Evolutionary conservation across 2,797 vertebrate species (phyloP).

Genomic region (Eulemur albifrons): DNA sequence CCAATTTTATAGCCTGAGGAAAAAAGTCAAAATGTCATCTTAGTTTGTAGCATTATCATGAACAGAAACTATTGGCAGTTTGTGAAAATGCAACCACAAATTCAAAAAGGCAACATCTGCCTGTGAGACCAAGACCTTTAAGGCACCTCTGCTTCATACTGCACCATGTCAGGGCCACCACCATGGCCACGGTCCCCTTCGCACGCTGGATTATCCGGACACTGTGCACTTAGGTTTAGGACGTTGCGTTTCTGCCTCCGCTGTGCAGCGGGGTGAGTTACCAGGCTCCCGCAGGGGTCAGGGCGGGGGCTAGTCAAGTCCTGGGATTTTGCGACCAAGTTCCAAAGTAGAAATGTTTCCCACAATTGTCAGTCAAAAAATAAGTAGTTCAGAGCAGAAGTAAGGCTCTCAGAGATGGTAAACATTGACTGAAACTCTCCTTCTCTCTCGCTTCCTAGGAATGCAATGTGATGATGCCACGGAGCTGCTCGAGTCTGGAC

Average conservation of each 20-base stretch:
- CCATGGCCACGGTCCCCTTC: neutral
- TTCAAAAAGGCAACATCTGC: neutral
- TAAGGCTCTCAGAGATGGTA: neutral
- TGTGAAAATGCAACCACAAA: neutral
- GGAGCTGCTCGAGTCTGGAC: neutral
- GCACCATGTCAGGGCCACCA: too few species aligned
- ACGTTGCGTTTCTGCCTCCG: neutral
- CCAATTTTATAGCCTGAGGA: constrained; percentile 84
- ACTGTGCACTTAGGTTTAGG: neutral
- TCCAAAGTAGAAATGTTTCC: neutral
- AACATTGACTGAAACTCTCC: neutral
- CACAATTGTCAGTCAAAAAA: neutral
- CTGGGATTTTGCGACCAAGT: neutral
- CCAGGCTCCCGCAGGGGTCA: neutral
- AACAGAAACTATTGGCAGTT: neutral
- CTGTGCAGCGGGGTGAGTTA: fast-evolving
- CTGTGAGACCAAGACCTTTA: neutral
- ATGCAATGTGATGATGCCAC: neutral
- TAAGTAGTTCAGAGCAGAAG: neutral
- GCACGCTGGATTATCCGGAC: neutral
- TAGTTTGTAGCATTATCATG: neutral
- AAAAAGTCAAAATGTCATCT: neutral
- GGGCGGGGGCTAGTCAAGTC: neutral
- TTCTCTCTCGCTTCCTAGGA: neutral
- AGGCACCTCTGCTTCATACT: neutral